Percentiles rank a stretch among this genome's conserved stretches.
Evolutionary conservation across 2,888 invertebrate species (phyloP).

Genomic region (Erebia ligea): DNA sequence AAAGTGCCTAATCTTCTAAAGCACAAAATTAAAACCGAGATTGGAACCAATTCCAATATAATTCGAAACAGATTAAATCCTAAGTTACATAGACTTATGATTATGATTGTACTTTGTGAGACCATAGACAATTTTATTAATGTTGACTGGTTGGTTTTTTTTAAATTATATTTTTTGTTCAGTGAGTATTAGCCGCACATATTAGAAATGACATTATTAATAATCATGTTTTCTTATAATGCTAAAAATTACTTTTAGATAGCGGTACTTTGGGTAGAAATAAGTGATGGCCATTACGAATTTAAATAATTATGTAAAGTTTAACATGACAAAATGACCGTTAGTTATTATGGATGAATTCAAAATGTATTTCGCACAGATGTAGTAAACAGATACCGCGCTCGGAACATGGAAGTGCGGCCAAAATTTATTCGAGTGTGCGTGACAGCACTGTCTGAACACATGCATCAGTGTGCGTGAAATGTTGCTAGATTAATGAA

Average conservation of each 20-base stretch:
- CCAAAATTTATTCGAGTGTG: no score
- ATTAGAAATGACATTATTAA: not conserved
- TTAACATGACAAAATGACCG: not conserved
- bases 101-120: not conserved
- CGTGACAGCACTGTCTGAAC: no score
- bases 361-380: not conserved
- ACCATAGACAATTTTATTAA: not conserved
- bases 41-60: no score
- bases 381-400: no score
- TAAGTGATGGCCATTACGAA: not conserved
- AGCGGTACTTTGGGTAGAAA: conserved; percentile 4
- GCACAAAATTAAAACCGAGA: no score
- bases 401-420: no score
- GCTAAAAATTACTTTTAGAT: no score
- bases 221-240: not conserved
- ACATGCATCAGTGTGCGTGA: no score
- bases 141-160: not conserved
- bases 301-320: not conserved
- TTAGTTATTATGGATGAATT: not conserved
- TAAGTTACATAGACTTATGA: no score
- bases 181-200: not conserved
- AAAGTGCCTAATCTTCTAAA: no score
- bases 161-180: not conserved
- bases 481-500: no score
- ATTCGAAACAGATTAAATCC: no score